Conservation (phyloP, 2,797 vertebrate genomes). For the Muraenolepis orangiensis region DNA sequence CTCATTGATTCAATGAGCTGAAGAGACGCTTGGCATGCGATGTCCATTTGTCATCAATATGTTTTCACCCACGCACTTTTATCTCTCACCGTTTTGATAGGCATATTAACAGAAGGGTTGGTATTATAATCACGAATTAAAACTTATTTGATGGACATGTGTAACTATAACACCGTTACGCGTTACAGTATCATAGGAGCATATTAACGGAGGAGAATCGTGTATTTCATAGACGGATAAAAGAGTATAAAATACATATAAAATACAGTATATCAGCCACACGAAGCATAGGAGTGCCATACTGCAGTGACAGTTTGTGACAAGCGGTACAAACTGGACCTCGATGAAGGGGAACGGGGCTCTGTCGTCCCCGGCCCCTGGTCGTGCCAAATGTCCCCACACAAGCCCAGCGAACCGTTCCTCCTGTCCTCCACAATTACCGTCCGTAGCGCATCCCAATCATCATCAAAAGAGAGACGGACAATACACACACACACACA, state of each 20-base stretch:
- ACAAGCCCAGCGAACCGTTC: conserved; percentile 46
- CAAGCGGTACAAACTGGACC: conserved; percentile 62
- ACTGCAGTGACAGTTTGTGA: conserved; percentile 16
- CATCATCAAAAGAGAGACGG: conserved; percentile 46
- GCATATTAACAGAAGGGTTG: neutral
- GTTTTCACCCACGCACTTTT: neutral
- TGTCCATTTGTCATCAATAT: neutral
- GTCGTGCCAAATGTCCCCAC: conserved; percentile 39
- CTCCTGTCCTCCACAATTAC: conserved; percentile 53
- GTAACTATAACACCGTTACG: neutral
- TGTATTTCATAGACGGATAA: neutral
- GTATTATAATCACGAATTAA: neutral
- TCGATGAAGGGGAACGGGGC: conserved; percentile 21
- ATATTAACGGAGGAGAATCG: neutral
- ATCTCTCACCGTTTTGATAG: neutral
- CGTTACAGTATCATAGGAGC: neutral
- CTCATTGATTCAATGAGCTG: neutral
- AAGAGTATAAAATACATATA: too few species aligned
- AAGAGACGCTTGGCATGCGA: neutral
- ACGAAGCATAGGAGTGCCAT: conserved; percentile 2
- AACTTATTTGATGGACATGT: neutral
- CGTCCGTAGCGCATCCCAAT: conserved; percentile 31
- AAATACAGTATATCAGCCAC: conserved; percentile 14
- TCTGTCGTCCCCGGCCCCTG: conserved; percentile 10
- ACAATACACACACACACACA: conserved; percentile 45